phyloP scores from a whole-genome alignment of 2,113 vertebrate species.

The Tympanuchus pallidicinctus region DNA sequence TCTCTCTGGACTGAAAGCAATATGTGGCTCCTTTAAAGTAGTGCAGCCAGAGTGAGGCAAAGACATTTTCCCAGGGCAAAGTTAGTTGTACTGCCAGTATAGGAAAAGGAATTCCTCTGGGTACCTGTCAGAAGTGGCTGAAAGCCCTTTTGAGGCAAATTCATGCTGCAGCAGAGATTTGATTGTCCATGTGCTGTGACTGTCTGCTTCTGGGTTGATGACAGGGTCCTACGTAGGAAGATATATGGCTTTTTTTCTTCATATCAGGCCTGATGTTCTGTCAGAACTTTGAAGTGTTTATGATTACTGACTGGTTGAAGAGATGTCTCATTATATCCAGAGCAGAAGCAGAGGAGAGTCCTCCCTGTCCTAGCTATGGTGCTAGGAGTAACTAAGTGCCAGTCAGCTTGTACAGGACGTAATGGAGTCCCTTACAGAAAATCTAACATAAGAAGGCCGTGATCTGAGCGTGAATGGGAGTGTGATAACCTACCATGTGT shows the following conservation, averaged over 20 bases:
- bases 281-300: background rate
- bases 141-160: background rate
- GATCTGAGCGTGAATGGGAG: background rate
- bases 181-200: background rate
- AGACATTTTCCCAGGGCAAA: background rate
- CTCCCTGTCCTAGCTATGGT: background rate
- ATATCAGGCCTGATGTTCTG: background rate
- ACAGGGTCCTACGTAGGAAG: background rate
- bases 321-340: background rate
- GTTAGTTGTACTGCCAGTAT: background rate
- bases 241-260: background rate
- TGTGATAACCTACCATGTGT: background rate
- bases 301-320: background rate
- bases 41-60: background rate
- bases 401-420: background rate
- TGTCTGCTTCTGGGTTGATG: background rate
- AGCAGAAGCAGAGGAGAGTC: background rate
- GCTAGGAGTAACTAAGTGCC: background rate
- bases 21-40: background rate
- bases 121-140: background rate
- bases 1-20: slow-evolving; percentile 7
- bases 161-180: background rate
- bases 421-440: background rate
- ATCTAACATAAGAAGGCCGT: background rate
- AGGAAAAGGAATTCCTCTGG: background rate